These are phyloP conservation scores for western clawed frog (Xenopus tropicalis) DNA, from an alignment of 2,113 vertebrate genomes.

Conservation along the genomic window UCB_Xtro_10.0 CM004448.2:64573501-64574000, in stretches of 20 bases:
- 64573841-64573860: constrained; percentile 11
- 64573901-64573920: too few relatives aligned
- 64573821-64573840: background rate
- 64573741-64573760: background rate
- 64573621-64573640: constrained; percentile 32
- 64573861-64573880: background rate
- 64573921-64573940: too few relatives aligned
- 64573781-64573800: background rate
- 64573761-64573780: background rate
- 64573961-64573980: too few relatives aligned
- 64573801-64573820: background rate
- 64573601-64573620: constrained; percentile 23
- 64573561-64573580: background rate
- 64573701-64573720: constrained; percentile 12
- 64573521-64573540: constrained; percentile 37
- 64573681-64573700: background rate
- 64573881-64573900: too few relatives aligned
- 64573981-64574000: too few relatives aligned
- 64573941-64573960: too few relatives aligned
- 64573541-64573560: constrained; percentile 27
- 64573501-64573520: background rate
- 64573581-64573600: background rate
- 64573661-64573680: background rate
- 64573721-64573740: constrained; percentile 3
- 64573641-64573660: constrained; percentile 23